Evolutionary conservation across 2,797 vertebrate genomes (phyloP), one percentile per base, ranked within the genome.

Genomic region (Eurystomus glaucurus): DNA sequence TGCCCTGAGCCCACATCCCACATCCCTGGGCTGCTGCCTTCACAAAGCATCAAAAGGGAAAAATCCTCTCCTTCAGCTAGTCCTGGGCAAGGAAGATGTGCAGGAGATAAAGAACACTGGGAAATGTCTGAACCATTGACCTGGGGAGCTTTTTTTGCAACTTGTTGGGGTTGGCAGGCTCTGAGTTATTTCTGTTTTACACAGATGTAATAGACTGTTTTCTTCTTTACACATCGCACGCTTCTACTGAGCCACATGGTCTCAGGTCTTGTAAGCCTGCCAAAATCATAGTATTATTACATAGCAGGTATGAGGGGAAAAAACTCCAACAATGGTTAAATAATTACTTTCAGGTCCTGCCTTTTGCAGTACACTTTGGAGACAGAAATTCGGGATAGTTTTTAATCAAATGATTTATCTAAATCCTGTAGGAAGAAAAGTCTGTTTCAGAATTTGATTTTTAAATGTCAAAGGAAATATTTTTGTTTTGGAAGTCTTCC

Each of bases 401-500:
- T 87, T 80, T 41, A 95, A 88, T 62, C 13, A 41, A 78, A 82
- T 2, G 2, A 28, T 21, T 81, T 74, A 61, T 52, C 14, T 77
- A 70, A 85, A 76, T 33, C 88, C 35, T 45, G 25, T 11, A 89
- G 77, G 84, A 93, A 64, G 79, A 83, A 60, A 84, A 92, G 84
- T 64, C 46, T 3, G 0, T 29, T 86, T 74, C 68, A 94, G 48
- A 64, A 83, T 83, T 92, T 57, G n/a, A 83, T 87, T 93, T 96
- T 92, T 54, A 87, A 94, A 85, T 74, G 57, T 77, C 77, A 87
- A 43, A 93, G 62, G 55, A 87, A 93, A 70, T 87, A 87, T 61
- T 93, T 51, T 95, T 85, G 12, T 35, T 89, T 71, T 91, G 85
- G 74, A 91, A 95, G 28, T n/a, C 21, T 92, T 94, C 85, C 77